Base-by-base conservation (phyloP, 2,888 invertebrate genomes). In the Harpagoxenus sublaevis region DNA sequence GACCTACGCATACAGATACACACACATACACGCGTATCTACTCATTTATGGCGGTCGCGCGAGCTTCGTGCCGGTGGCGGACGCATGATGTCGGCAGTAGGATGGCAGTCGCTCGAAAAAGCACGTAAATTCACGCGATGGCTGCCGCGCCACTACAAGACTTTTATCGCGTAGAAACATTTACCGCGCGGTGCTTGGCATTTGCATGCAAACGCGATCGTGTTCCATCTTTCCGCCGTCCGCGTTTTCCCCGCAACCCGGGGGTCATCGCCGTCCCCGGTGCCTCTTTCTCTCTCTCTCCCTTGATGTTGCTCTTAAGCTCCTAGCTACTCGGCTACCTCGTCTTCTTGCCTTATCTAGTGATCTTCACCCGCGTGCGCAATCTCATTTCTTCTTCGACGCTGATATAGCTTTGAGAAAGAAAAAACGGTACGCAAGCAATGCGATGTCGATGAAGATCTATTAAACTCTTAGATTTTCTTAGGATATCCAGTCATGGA, bases 121-220 rank as follows among this genome's bases (percentile, higher is more conserved):
- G 89, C 89, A 93, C 92, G 93, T 93, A 91, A 93, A 94, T 93
- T 91, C 92, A 90, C 91, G 92, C 90, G 90, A 92, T 91, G 91
- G 87, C 86, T 89, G 87, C 87, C 84, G 89, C 84, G 83, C 79
- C 83, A 88, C 86, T 93, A 92, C 93, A 92, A 92, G 92, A 93
- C 93, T 93, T 94, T 94, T 93, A 93, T 94, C 93, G 93, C 90
- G 90, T 81, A 91, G 93, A 93, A 94, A 93, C 94, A 93, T 94
- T 94, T 94, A 94, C 93, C 92, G 85, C 89, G 88, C 68, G 62
- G 70, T 84, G 66, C 87, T 53, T 78, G 83, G 87, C 89, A 94
- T 94, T 94, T 94, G 92, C 94, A 94, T 94, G 93, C 90, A 93
- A 94, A 94, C 93, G 92, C 92, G 92, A 93, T 92, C 91, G 87